Conservation (phyloP, 1,140 invertebrate species). For the Drosophila grimshawi region DNA sequence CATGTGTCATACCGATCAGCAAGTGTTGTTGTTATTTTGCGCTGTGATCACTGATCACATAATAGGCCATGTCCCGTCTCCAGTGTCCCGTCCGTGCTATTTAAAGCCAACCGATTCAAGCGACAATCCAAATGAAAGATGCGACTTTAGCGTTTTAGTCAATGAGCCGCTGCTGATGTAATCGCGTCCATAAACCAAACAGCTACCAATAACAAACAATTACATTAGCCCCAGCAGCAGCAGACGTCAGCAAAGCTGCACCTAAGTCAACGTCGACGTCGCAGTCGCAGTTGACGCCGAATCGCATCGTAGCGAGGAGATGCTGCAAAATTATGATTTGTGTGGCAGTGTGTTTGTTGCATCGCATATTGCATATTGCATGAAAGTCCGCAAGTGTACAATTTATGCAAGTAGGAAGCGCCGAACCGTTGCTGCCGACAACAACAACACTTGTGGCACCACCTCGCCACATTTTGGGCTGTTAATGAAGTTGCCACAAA, state of each 20-base stretch:
- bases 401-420: slow-evolving; percentile 77
- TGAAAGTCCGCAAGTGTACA: slow-evolving; percentile 44
- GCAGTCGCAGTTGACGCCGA: slow-evolving; percentile 5
- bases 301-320: slow-evolving; percentile 10
- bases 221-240: slow-evolving; percentile 46
- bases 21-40: slow-evolving; percentile 4
- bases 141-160: slow-evolving; percentile 43
- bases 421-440: slow-evolving; percentile 5
- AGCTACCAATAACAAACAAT: slow-evolving; percentile 68
- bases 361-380: slow-evolving; percentile 19
- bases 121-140: slow-evolving; percentile 54
- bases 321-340: slow-evolving; percentile 68
- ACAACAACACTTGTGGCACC: slow-evolving; percentile 26
- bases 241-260: slow-evolving; percentile 32
- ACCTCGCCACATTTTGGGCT: slow-evolving; percentile 14
- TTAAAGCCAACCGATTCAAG: slow-evolving; percentile 56
- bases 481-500: slow-evolving; percentile 70
- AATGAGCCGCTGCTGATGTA: slow-evolving; percentile 57
- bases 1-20: slow-evolving; percentile 9
- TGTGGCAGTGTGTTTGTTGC: slow-evolving; percentile 70
- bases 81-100: slow-evolving; percentile 24
- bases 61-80: slow-evolving; percentile 27
- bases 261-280: slow-evolving; percentile 7
- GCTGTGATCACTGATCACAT: slow-evolving; percentile 39
- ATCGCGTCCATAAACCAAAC: slow-evolving; percentile 67